Evolutionary conservation across 2,113 vertebrate species (phyloP).

Genomic region (Gavia stellata): DNA sequence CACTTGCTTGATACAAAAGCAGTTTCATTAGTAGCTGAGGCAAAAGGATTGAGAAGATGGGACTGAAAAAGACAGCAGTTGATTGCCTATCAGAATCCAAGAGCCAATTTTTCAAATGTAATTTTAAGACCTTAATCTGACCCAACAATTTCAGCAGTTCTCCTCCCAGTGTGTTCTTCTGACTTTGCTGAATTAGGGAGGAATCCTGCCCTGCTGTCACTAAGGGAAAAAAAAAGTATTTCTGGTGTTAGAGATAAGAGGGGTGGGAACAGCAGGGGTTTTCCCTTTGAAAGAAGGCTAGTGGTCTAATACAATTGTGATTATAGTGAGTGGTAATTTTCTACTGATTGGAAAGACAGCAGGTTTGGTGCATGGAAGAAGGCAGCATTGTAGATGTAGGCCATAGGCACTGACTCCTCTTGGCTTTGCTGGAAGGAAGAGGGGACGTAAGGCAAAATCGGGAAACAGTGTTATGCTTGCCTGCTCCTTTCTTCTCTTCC

Average conservation of each 20-base stretch:
- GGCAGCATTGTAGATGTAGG: not conserved
- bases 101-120: not conserved
- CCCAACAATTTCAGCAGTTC: not conserved
- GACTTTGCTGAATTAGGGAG: not conserved
- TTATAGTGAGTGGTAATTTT: not conserved
- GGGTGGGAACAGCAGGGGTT: not conserved
- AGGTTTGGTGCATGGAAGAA: not conserved
- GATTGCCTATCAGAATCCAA: not conserved
- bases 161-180: not conserved
- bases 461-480: not conserved
- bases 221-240: not conserved
- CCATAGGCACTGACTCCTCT: not conserved
- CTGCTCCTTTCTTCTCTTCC: not conserved
- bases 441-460: not conserved
- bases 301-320: not conserved
- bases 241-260: not conserved
- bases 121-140: slow-evolving; percentile 16
- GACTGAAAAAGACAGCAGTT: not conserved
- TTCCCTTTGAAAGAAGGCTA: not conserved
- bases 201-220: not conserved
- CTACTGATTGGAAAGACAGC: not conserved
- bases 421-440: not conserved
- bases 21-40: not conserved
- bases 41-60: not conserved
- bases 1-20: not conserved